A percentile compares a stretch with the other conserved stretches of the same genome.
Evolutionary conservation across 2,113 vertebrate genomes (phyloP).

Genomic region (Anolis carolinensis): DNA sequence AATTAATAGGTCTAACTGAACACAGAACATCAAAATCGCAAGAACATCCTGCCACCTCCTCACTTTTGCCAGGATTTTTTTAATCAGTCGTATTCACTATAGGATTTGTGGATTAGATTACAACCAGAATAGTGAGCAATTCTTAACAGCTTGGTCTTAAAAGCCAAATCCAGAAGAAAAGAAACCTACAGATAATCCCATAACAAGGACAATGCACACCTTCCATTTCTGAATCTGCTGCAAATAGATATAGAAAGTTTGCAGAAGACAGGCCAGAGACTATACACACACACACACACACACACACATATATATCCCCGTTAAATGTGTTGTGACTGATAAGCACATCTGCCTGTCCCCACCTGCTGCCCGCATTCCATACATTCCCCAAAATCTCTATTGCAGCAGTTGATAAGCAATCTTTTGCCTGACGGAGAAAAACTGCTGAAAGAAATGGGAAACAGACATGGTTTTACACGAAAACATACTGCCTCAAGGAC

Average conservation of each 20-base stretch:
- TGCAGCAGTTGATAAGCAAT: slow-evolving; percentile 3
- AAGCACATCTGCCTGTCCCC: slow-evolving; percentile 12
- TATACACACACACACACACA: slow-evolving; percentile 19
- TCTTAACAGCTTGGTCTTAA: background rate
- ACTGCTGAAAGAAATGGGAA: background rate
- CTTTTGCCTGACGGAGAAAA: background rate
- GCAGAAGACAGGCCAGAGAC: slow-evolving; percentile 3
- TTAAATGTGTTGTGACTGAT: slow-evolving; percentile 23
- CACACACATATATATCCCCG: background rate
- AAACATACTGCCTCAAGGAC: slow-evolving; percentile 5
- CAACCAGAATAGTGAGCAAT: background rate
- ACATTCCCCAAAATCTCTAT: slow-evolving; percentile 14
- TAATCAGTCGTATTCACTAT: slow-evolving; percentile 20
- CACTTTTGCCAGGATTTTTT: slow-evolving; percentile 5
- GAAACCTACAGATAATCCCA: background rate
- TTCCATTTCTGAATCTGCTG: background rate
- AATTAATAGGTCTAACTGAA: background rate
- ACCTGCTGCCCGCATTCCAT: background rate
- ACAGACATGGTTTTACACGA: background rate
- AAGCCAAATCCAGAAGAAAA: slow-evolving; percentile 10
- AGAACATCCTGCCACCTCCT: background rate
- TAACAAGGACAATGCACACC: background rate
- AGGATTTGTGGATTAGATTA: slow-evolving; percentile 15
- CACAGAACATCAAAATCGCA: background rate
- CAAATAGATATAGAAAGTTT: background rate